Conservation (phyloP, 92 coral and sea anemone species). For the Anthopleura xanthogrammica region DNA sequence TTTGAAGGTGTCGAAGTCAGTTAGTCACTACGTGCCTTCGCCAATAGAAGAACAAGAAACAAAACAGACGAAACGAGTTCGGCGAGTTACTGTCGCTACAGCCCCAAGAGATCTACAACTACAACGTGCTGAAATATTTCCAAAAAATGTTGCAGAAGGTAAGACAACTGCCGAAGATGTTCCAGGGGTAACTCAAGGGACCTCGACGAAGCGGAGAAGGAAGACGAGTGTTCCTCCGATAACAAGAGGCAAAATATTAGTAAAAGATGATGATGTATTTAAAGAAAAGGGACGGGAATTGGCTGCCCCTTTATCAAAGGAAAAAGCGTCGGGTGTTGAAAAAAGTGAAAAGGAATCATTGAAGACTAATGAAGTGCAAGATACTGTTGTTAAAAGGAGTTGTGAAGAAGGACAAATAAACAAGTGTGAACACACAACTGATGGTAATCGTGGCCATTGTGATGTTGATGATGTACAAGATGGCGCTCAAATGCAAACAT, state of each 20-base stretch:
- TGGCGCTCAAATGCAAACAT: background rate
- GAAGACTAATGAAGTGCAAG: background rate
- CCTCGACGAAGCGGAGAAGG: conserved; percentile 10
- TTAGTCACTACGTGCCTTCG: conserved; percentile 46
- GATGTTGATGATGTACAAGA: background rate
- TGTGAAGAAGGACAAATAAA: background rate
- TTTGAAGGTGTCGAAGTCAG: conserved; percentile 41
- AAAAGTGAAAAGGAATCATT: background rate
- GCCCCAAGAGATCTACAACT: conserved; percentile 14
- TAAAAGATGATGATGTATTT: background rate
- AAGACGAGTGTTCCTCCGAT: background rate
- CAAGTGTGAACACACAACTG: background rate
- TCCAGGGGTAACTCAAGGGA: background rate
- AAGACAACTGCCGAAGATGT: background rate
- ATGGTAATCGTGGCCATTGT: background rate
- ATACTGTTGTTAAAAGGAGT: background rate
- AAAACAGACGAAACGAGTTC: conserved; percentile 3
- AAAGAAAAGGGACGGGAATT: background rate
- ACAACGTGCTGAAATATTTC: background rate
- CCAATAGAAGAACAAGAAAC: conserved; percentile 37
- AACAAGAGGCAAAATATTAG: background rate
- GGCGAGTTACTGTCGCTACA: conserved; percentile 38
- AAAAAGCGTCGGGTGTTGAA: background rate
- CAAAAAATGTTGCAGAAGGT: background rate
- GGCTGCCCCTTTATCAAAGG: background rate